Percentiles rank a stretch among this genome's conserved stretches.
Evolutionary conservation across 1,140 invertebrate genomes (phyloP).

Genomic region (Drosophila watanabei): DNA sequence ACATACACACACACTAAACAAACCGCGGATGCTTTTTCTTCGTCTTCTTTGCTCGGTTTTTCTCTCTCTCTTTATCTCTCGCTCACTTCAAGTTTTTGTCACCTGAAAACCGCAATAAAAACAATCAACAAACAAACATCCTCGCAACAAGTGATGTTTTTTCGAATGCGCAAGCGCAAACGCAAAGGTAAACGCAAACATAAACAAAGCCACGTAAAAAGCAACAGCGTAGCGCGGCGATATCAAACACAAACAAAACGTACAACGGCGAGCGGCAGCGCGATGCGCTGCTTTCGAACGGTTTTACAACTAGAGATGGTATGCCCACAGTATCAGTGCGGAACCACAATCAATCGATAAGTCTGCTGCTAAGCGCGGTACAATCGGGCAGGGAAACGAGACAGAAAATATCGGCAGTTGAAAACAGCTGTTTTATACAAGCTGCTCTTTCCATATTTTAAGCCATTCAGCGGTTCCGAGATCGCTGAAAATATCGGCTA

Average conservation of each 20-base stretch:
- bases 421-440: no score
- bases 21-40: conserved; percentile 13
- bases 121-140: conserved; percentile 6
- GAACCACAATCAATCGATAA: no score
- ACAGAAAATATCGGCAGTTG: no score
- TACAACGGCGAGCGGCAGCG: no score
- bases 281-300: no score
- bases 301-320: no score
- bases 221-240: neutral
- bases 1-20: conserved; percentile 39
- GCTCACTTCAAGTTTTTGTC: neutral
- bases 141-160: conserved; percentile 30
- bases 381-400: no score
- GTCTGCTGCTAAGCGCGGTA: no score
- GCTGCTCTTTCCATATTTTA: no score
- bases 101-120: conserved; percentile 15
- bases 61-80: neutral
- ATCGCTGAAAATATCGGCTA: no score
- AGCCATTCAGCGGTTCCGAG: no score
- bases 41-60: conserved; percentile 3
- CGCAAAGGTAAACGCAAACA: conserved; percentile 21
- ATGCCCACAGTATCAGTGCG: no score
- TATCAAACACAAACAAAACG: neutral
- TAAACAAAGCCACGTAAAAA: conserved; percentile 11
- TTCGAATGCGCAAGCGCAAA: conserved; percentile 17